These are phyloP conservation scores for Ectobius pallidus DNA, from an alignment of 2,888 invertebrate genomes.

Conservation along the genomic window DNA sequence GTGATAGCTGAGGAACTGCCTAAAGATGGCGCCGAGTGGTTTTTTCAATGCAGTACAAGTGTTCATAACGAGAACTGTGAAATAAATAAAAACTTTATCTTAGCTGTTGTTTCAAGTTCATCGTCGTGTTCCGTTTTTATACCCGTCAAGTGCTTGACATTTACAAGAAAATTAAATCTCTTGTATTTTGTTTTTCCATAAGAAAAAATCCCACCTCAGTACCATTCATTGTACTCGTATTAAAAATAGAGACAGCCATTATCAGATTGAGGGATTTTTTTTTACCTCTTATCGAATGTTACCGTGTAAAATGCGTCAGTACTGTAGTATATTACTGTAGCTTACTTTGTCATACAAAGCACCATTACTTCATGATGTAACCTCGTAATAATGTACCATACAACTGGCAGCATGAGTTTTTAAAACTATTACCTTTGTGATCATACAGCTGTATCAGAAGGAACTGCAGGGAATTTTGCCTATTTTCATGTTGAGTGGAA, in stretches of 20 bases:
- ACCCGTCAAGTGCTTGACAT: slow-evolving; percentile 34
- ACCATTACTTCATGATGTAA: slow-evolving; percentile 9
- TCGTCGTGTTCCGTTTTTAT: slow-evolving; percentile 40
- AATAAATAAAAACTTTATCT: slow-evolving; percentile 12
- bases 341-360: slow-evolving; percentile 33
- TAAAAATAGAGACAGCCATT: slow-evolving; percentile 22
- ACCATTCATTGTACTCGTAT: slow-evolving; percentile 35
- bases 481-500: slow-evolving; percentile 6
- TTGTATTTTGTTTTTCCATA: slow-evolving; percentile 19
- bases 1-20: neutral
- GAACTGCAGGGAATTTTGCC: slow-evolving; percentile 5
- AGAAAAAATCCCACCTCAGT: slow-evolving; percentile 42
- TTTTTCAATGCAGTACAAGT: slow-evolving; percentile 34
- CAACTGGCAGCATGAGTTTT: slow-evolving; percentile 33
- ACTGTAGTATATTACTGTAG: slow-evolving; percentile 34
- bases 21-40: neutral
- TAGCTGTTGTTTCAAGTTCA: slow-evolving; percentile 24
- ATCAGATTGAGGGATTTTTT: slow-evolving; percentile 32
- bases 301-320: slow-evolving; percentile 36
- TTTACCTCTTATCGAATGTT: slow-evolving; percentile 38
- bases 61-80: slow-evolving; percentile 33
- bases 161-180: slow-evolving; percentile 30
- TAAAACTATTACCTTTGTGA: no score
- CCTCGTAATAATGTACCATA: slow-evolving; percentile 20
- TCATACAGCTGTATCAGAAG: slow-evolving; percentile 25